These are phyloP conservation scores for Macrochelys suwanniensis DNA, from an alignment of 2,797 vertebrate genomes.

Conservation along the genomic window DNA sequence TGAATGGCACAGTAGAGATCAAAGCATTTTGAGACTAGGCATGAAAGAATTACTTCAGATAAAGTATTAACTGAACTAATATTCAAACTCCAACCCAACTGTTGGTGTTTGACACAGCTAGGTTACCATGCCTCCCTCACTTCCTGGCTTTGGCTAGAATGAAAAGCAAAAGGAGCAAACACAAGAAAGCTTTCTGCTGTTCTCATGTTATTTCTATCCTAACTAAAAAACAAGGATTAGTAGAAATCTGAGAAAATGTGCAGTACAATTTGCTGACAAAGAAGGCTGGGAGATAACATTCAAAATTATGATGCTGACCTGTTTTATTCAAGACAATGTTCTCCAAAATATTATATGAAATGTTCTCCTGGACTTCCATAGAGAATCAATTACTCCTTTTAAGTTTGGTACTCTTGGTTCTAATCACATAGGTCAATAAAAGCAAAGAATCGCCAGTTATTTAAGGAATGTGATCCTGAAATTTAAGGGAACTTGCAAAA, in stretches of 20 bases:
- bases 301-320: not conserved
- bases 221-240: not conserved
- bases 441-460: not conserved
- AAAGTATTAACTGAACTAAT: not conserved
- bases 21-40: not conserved
- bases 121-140: not conserved
- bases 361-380: not conserved
- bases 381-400: not conserved
- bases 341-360: not conserved
- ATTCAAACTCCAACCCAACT: fast-evolving
- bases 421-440: not conserved
- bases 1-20: not conserved
- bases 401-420: not conserved
- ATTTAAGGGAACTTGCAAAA: not conserved
- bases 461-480: not conserved
- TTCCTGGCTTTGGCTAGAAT: slow-evolving; percentile 39
- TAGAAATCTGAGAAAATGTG: not conserved
- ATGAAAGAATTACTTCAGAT: not conserved
- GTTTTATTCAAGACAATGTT: not conserved
- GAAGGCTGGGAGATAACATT: not conserved
- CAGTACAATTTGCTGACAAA: not conserved
- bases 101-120: slow-evolving; percentile 5
- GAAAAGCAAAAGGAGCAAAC: slow-evolving; percentile 23
- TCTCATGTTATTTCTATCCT: not conserved
- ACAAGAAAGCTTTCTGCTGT: not conserved